phyloP scores from a whole-genome alignment of 2,888 invertebrate genomes.

The Hydraecia micacea region DNA sequence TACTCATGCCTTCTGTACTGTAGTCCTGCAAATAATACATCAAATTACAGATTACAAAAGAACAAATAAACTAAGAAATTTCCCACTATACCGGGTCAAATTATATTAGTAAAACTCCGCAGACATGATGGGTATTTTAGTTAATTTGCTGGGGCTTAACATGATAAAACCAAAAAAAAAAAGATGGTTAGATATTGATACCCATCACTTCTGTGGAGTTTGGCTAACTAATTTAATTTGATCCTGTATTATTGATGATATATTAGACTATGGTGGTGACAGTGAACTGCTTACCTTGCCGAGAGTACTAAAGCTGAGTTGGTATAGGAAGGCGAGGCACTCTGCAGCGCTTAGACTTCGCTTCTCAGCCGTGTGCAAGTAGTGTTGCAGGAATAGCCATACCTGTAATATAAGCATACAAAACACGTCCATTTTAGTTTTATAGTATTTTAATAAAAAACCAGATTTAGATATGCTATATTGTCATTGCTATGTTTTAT shows the following conservation, averaged over 20 bases:
- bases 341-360: conserved; percentile 96
- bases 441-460: background rate
- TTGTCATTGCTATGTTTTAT: background rate
- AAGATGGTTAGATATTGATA: background rate
- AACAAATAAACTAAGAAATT: background rate
- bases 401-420: conserved; percentile 86
- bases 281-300: conserved; percentile 92
- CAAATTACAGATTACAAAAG: background rate
- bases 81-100: background rate
- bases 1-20: conserved; percentile 98
- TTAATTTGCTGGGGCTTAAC: no score
- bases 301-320: conserved; percentile 97
- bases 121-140: background rate
- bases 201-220: background rate
- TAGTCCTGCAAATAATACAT: conserved; percentile 93
- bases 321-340: conserved; percentile 98
- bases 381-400: conserved; percentile 99
- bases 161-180: background rate
- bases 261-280: background rate
- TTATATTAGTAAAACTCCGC: background rate
- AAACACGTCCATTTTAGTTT: background rate
- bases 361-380: conserved; percentile 97
- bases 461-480: background rate
- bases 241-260: background rate
- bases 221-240: background rate